A percentile compares a stretch with the other conserved stretches of the same genome.
phyloP scores from a whole-genome alignment of 2,888 invertebrate genomes.

The Pyrrhosoma nymphula region DNA sequence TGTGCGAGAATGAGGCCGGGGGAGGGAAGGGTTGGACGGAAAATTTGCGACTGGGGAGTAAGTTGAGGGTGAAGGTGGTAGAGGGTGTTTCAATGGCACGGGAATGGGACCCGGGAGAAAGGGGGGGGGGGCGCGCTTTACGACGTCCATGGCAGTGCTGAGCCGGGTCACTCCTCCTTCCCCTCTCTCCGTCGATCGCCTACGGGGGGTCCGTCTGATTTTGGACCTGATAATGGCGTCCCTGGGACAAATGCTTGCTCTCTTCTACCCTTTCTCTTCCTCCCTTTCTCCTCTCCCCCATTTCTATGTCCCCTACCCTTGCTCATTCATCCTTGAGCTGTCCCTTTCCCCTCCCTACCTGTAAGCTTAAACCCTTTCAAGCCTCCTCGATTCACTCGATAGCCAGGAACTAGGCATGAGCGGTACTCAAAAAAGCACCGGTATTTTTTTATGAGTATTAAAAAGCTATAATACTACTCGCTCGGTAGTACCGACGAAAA shows the following conservation, averaged over 20 bases:
- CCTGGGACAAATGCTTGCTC: conserved; percentile 21
- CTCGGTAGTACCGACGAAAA: too few relatives aligned
- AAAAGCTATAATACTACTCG: too few relatives aligned
- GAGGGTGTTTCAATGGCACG: neutral
- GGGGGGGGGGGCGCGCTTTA: too few relatives aligned
- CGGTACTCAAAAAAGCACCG: too few relatives aligned
- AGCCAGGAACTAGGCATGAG: too few relatives aligned
- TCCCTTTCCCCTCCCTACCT: neutral
- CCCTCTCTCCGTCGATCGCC: neutral
- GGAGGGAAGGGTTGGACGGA: too few relatives aligned
- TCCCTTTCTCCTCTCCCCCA: neutral
- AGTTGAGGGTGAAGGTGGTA: too few relatives aligned
- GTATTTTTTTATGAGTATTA: too few relatives aligned
- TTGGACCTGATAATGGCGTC: conserved; percentile 5
- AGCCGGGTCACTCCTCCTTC: neutral
- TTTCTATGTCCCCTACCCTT: neutral
- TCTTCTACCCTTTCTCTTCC: neutral
- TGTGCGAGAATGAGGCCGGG: too few relatives aligned
- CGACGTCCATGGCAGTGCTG: neutral
- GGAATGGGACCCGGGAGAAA: too few relatives aligned
- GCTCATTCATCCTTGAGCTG: neutral
- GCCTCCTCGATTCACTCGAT: neutral
- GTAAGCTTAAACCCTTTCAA: neutral
- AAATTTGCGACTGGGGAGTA: too few relatives aligned
- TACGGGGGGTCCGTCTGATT: conserved; percentile 10